Percentiles rank a stretch among this genome's conserved stretches.
Conservation (phyloP, 2,113 vertebrate species). For the Lophius piscatorius region DNA sequence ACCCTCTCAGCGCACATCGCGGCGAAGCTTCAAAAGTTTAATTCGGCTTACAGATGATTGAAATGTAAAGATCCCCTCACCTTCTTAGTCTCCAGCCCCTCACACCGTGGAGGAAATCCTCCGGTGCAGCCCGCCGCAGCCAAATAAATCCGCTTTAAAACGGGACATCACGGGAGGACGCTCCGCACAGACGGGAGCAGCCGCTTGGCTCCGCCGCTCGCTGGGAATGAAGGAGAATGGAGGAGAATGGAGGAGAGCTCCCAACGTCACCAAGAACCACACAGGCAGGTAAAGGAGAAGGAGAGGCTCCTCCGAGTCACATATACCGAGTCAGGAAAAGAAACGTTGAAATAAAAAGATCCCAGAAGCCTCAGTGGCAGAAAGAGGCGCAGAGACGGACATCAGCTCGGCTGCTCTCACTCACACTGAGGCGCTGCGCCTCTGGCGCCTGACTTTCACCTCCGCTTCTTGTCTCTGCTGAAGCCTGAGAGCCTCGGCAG, state of each 20-base stretch:
- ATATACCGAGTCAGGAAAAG: not conserved
- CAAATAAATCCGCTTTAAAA: slow-evolving; percentile 64
- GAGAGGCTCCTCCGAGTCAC: slow-evolving; percentile 1
- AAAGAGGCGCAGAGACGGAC: slow-evolving; percentile 17
- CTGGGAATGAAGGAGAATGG: slow-evolving; percentile 48
- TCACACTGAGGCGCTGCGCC: slow-evolving; percentile 50
- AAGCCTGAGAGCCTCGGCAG: slow-evolving; percentile 31
- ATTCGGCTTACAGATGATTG: slow-evolving; percentile 3
- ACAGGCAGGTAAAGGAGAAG: slow-evolving; percentile 21
- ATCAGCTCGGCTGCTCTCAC: slow-evolving; percentile 38
- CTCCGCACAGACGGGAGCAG: slow-evolving; percentile 27
- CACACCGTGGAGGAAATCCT: slow-evolving; percentile 24
- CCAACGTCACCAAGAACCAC: slow-evolving; percentile 34
- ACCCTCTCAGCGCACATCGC: slow-evolving; percentile 38
- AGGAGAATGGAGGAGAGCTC: slow-evolving; percentile 26
- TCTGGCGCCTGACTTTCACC: slow-evolving; percentile 59
- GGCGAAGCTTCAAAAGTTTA: slow-evolving; percentile 60
- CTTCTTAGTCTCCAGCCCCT: slow-evolving; percentile 50
- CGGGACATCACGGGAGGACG: slow-evolving; percentile 54
- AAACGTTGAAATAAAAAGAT: slow-evolving; percentile 15
- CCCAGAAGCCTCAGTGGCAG: slow-evolving; percentile 6
- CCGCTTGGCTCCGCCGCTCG: slow-evolving; percentile 48
- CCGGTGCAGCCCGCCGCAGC: slow-evolving; percentile 43
- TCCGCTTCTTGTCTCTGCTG: slow-evolving; percentile 48
- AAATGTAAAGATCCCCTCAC: slow-evolving; percentile 51